These are phyloP conservation scores for Hydrocynus forskahlii DNA, from an alignment of 2,797 vertebrate species.

Conservation along the genomic window DNA sequence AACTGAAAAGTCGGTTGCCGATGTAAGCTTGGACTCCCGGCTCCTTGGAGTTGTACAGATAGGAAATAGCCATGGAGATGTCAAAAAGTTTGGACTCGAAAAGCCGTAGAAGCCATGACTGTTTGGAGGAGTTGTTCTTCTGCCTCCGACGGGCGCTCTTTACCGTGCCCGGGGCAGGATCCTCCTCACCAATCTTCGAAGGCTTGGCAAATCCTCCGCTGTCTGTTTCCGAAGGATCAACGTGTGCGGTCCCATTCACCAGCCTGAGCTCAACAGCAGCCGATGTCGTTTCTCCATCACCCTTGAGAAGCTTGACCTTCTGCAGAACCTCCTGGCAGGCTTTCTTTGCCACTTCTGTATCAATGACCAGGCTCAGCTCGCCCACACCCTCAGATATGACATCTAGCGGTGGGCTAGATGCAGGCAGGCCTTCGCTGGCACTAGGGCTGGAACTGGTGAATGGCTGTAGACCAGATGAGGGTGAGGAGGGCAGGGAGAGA, in stretches of 20 bases:
- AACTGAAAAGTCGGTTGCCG: conserved; percentile 94
- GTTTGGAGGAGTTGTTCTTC: conserved; percentile 89
- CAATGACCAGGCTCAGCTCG: conserved; percentile 86
- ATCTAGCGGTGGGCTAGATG: conserved; percentile 75
- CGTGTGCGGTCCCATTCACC: conserved; percentile 26
- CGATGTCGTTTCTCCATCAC: conserved; percentile 50
- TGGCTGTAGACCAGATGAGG: conserved; percentile 64
- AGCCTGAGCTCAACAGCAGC: not conserved
- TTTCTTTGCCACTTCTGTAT: conserved; percentile 87
- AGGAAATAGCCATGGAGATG: conserved; percentile 98
- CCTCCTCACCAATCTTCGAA: conserved; percentile 75
- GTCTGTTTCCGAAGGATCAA: not conserved
- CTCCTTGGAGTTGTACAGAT: conserved; percentile 96
- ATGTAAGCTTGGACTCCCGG: conserved; percentile 97
- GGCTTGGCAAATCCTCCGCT: not conserved
- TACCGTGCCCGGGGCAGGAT: conserved; percentile 67
- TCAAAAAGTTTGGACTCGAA: conserved; percentile 98
- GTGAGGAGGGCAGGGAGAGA: conserved; percentile 68
- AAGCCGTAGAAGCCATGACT: conserved; percentile 94
- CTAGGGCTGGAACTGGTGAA: conserved; percentile 71
- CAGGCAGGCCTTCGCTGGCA: conserved; percentile 67
- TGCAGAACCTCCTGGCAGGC: conserved; percentile 93
- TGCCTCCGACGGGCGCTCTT: conserved; percentile 81
- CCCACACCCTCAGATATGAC: conserved; percentile 87
- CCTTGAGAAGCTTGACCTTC: conserved; percentile 84